A percentile compares a stretch with the other conserved stretches of the same genome.
These are phyloP conservation scores for Monochamus alternatus DNA, from an alignment of 2,888 invertebrate species.

Conservation along the genomic window DNA sequence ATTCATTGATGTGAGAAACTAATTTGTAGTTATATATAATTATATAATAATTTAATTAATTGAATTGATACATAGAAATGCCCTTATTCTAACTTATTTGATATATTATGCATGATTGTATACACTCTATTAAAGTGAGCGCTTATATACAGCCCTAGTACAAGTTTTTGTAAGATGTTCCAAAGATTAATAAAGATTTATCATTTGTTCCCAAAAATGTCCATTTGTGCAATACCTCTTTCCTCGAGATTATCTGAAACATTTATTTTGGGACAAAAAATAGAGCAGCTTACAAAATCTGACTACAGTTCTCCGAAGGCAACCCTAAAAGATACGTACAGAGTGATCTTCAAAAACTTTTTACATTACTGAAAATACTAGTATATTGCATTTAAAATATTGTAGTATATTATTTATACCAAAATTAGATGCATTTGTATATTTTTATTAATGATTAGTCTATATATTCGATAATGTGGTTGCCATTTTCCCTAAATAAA, in stretches of 20 bases:
- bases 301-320: neutral
- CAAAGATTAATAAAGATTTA: constrained; percentile 27
- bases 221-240: constrained; percentile 30
- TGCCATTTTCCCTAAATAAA: constrained; percentile 3
- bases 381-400: no score
- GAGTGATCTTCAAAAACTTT: no score
- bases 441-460: no score
- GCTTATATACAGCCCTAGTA: constrained; percentile 35
- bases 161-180: constrained; percentile 31
- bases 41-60: constrained; percentile 49
- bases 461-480: no score
- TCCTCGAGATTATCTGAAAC: constrained; percentile 2
- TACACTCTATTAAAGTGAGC: constrained; percentile 43
- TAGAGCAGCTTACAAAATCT: neutral
- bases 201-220: neutral
- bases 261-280: constrained; percentile 17
- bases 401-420: no score
- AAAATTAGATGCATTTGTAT: no score
- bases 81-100: constrained; percentile 59
- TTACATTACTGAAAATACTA: no score
- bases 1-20: constrained; percentile 69
- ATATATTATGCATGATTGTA: constrained; percentile 52
- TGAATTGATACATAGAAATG: constrained; percentile 58
- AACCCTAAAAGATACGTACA: no score
- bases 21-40: constrained; percentile 55